phyloP scores from a whole-genome alignment of 1,140 invertebrate genomes.

The Nomia melanderi region DNA sequence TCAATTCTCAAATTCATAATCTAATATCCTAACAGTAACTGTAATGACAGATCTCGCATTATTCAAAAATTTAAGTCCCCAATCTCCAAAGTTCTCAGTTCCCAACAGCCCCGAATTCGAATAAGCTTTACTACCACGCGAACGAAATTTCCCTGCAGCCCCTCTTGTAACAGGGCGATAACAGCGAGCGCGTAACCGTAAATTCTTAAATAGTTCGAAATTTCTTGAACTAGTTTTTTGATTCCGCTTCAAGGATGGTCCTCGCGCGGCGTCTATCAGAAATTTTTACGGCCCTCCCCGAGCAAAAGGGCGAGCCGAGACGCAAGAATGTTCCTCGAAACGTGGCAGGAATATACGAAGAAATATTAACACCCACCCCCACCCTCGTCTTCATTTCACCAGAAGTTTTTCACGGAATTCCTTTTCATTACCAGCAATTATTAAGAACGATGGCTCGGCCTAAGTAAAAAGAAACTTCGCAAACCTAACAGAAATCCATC shows the following conservation, averaged over 20 bases:
- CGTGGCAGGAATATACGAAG: constrained; percentile 8
- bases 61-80: too few species aligned
- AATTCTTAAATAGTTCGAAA: constrained; percentile 6
- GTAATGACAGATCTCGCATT: too few species aligned
- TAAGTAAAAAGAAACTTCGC: constrained; percentile 13
- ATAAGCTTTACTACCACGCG: not conserved
- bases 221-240: constrained; percentile 6
- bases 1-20: too few species aligned
- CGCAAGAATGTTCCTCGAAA: not conserved
- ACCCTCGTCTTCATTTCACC: not conserved
- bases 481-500: constrained; percentile 2
- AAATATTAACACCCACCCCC: constrained; percentile 14
- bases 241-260: not conserved
- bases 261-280: not conserved
- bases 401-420: not conserved
- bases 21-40: too few species aligned
- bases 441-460: constrained; percentile 7
- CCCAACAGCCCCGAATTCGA: not conserved
- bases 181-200: not conserved
- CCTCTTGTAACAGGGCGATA: not conserved
- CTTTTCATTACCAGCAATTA: constrained; percentile 18
- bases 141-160: not conserved
- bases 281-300: not conserved
- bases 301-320: not conserved
- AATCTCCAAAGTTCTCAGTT: too few species aligned